Percentiles rank a stretch among this genome's conserved stretches.
Conservation (phyloP, 1,140 invertebrate species). For the Frieseomelitta varia region DNA sequence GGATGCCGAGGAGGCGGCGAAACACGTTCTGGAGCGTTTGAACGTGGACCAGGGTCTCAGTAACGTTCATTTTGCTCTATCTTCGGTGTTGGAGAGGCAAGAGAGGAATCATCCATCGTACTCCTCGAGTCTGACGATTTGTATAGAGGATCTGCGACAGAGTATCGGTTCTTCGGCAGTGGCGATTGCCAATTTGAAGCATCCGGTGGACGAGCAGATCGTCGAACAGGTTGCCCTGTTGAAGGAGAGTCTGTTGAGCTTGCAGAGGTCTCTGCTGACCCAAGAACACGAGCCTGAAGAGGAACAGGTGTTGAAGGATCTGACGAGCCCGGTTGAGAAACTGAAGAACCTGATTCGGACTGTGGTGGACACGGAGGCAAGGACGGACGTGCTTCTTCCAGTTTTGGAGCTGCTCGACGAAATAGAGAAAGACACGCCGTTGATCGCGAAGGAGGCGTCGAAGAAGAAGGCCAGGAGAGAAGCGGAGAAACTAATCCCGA, state of each 20-base stretch:
- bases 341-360: slow-evolving; percentile 62
- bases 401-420: slow-evolving; percentile 72
- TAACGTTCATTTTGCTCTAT: slow-evolving; percentile 70
- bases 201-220: slow-evolving; percentile 61
- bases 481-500: slow-evolving; percentile 19
- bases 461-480: slow-evolving; percentile 55
- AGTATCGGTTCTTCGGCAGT: slow-evolving; percentile 62
- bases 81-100: slow-evolving; percentile 66
- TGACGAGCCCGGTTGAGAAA: slow-evolving; percentile 63
- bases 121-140: slow-evolving; percentile 56
- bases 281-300: slow-evolving; percentile 66
- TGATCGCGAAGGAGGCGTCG: slow-evolving; percentile 63
- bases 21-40: slow-evolving; percentile 53
- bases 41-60: slow-evolving; percentile 67
- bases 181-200: slow-evolving; percentile 57
- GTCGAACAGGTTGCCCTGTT: slow-evolving; percentile 67
- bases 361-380: slow-evolving; percentile 51
- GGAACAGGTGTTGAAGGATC: slow-evolving; percentile 63
- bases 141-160: slow-evolving; percentile 69
- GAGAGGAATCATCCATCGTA: slow-evolving; percentile 34
- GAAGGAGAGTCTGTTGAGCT: slow-evolving; percentile 68
- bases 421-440: slow-evolving; percentile 67
- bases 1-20: slow-evolving; percentile 20
- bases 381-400: slow-evolving; percentile 44
- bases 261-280: slow-evolving; percentile 72